Evolutionary conservation across 2,888 invertebrate genomes (phyloP).

Genomic region (Eristalis intricaria): DNA sequence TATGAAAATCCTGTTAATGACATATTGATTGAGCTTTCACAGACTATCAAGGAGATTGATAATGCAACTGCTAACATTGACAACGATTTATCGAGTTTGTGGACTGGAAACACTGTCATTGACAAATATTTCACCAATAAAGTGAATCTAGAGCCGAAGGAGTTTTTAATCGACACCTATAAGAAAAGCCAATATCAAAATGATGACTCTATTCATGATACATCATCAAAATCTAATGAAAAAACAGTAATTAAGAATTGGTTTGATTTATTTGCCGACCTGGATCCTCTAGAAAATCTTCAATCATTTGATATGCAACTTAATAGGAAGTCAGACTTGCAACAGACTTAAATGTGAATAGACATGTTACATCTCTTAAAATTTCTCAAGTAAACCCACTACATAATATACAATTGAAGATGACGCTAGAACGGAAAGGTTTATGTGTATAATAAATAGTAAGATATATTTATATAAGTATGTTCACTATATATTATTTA

Average conservation of each 20-base stretch:
- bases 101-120: slow-evolving; percentile 28
- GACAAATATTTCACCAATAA: slow-evolving; percentile 12
- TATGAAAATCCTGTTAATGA: slow-evolving; percentile 5
- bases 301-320: slow-evolving; percentile 79
- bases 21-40: slow-evolving; percentile 33
- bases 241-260: slow-evolving; percentile 71
- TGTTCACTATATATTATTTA: no score
- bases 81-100: slow-evolving; percentile 14
- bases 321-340: slow-evolving; percentile 76
- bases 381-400: no score
- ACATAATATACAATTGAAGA: no score
- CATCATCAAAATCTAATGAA: background rate
- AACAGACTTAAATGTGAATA: slow-evolving; percentile 76
- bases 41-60: slow-evolving; percentile 33
- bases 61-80: slow-evolving; percentile 3
- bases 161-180: background rate
- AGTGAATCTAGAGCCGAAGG: background rate
- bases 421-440: no score
- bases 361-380: background rate
- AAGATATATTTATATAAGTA: no score
- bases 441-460: no score
- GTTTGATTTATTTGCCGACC: slow-evolving; percentile 78
- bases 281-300: slow-evolving; percentile 78
- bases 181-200: background rate
- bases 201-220: background rate